A percentile compares a stretch with the other conserved stretches of the same genome.
Evolutionary conservation across 2,888 invertebrate genomes (phyloP).

Genomic region (Rotaria socialis): DNA sequence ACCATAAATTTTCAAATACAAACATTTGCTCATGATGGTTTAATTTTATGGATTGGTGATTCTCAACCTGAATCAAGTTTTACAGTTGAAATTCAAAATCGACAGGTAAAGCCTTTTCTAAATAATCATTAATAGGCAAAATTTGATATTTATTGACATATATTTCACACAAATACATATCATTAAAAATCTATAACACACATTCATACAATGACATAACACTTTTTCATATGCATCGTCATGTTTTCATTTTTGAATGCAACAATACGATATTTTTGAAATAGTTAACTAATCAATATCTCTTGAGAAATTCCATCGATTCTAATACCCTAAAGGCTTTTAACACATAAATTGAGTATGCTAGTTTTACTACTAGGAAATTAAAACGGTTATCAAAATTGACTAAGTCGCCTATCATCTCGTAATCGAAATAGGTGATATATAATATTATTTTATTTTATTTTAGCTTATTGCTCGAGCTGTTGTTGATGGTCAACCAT

Average conservation of each 20-base stretch:
- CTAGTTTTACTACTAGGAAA: too few relatives aligned
- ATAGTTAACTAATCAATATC: too few relatives aligned
- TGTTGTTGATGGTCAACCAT: conserved; percentile 5
- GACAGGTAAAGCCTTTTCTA: neutral
- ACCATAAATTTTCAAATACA: conserved; percentile 25
- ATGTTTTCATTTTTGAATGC: neutral
- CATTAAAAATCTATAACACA: neutral
- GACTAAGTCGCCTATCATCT: too few relatives aligned
- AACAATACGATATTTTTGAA: too few relatives aligned
- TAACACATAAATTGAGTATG: too few relatives aligned
- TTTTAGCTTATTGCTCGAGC: conserved; percentile 17
- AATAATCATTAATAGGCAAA: neutral
- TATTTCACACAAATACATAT: neutral
- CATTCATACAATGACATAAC: neutral
- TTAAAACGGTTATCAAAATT: too few relatives aligned
- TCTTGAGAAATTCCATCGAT: too few relatives aligned
- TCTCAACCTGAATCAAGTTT: neutral
- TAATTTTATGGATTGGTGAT: neutral
- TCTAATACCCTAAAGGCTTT: too few relatives aligned
- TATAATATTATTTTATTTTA: neutral
- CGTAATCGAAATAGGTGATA: neutral
- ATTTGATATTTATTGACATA: neutral
- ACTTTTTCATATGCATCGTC: neutral
- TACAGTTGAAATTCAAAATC: conserved; percentile 29
- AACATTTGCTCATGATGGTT: conserved; percentile 20